Base-by-base conservation (phyloP, 1,140 invertebrate species). In the Coptotermes formosanus region DNA sequence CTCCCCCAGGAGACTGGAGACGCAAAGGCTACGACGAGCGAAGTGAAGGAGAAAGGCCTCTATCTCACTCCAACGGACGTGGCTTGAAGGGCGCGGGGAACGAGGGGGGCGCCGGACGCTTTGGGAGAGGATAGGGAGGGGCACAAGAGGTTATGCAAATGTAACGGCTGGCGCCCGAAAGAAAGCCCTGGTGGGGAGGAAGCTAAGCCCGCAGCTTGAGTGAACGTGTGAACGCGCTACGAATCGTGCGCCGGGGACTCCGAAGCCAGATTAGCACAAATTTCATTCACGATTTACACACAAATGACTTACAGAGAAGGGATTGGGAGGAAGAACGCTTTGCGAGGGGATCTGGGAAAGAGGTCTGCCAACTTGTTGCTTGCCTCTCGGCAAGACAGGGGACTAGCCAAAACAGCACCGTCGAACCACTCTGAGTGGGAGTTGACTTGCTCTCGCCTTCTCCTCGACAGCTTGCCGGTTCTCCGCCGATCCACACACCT, bases 251-350 rank as follows among this genome's bases (percentile, higher is more conserved):
- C 52, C 43, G 43, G 55, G 44, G 64, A 85, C 0, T 85, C 55
- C 64, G 25, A 48, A 75, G 84, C 59, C 8, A 48, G 83, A 87
- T 87, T 87, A 85, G 86, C 84, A 82, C 64, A 85, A 87, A 85
- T 87, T 87, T 87, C 86, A 87, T 87, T 87, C 86, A 82, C 86
- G 69, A 87, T 87, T 87, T 87, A 85, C 84, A 87, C 86, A 81
- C 83, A 87, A 87, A 87, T 87, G 83, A 87, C 83, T 82, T 32
- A n/a, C 23, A 32, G 86, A 83, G 59, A 25, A 55, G 82, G 86
- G 14, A 64, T 44, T 9, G 64, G 52, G 52, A 30, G 82, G 45
- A 55, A 14, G 84, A 23, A n/a, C 48, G 52, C 43, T 43, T 38
- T 38, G 2, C 52, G 12, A 30, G 85, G 55, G 85, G 55, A 38